A percentile compares a stretch with the other conserved stretches of the same genome.
Evolutionary conservation across 2,888 invertebrate genomes (phyloP).

Genomic region (Drosophila austrosaltans): DNA sequence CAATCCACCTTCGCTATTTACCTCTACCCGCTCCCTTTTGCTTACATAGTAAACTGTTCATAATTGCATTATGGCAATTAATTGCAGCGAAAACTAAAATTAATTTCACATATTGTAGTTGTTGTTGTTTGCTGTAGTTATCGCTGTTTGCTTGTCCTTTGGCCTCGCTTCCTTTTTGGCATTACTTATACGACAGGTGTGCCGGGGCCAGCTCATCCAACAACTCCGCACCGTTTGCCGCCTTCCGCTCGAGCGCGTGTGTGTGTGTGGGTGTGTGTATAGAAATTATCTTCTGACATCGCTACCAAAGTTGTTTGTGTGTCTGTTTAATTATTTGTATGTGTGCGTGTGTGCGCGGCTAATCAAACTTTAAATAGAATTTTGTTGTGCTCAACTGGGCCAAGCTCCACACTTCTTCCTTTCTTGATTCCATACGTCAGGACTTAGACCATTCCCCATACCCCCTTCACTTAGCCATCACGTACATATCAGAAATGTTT

Average conservation of each 20-base stretch:
- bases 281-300: slow-evolving; percentile 53
- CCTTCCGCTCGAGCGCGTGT: neutral
- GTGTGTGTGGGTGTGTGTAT: slow-evolving; percentile 23
- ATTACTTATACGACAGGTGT: slow-evolving; percentile 69
- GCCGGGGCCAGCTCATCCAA: slow-evolving; percentile 11
- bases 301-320: slow-evolving; percentile 55
- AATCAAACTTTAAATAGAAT: slow-evolving; percentile 77
- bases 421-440: neutral
- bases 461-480: slow-evolving; percentile 17
- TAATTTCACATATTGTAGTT: slow-evolving; percentile 37
- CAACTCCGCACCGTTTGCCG: neutral
- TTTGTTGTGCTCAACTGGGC: slow-evolving; percentile 48
- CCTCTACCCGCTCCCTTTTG: neutral
- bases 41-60: slow-evolving; percentile 39
- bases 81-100: slow-evolving; percentile 48
- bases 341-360: slow-evolving; percentile 56
- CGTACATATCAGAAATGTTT: slow-evolving; percentile 78
- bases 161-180: neutral
- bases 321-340: slow-evolving; percentile 71
- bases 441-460: neutral
- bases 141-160: slow-evolving; percentile 18
- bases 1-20: neutral
- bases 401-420: neutral
- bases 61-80: slow-evolving; percentile 51
- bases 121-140: slow-evolving; percentile 8